Evolutionary conservation across 2,113 vertebrate species (phyloP), one percentile per base, ranked within the genome.

Genomic region (Orientallactaga bullata): DNA sequence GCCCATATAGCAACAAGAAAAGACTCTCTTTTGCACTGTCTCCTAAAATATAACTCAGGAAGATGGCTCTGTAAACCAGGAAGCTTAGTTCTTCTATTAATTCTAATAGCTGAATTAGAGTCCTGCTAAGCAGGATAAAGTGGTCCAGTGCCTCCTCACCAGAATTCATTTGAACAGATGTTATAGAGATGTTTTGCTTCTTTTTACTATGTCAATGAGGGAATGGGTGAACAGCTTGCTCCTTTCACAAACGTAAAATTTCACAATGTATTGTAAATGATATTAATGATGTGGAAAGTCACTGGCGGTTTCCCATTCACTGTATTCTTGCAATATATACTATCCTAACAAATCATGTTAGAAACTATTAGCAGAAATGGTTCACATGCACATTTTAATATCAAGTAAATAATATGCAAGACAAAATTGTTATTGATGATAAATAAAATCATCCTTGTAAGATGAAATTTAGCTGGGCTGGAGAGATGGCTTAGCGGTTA

Each of bases 381-480:
- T 24, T 63, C 18, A 39, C 0, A 24, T 61, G 61, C 63, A 71
- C 39, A 71, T 71, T 94, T 66, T 32, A 13, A 51, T 37, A 71
- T 51, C 28, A 55, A 37, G 37, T 1, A 60, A 39, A 74, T 82
- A 7, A 23, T 78, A 78, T 26, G 7, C 26, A 63, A 83, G 77
- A 63, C 20, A 63, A 4, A 66, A 61, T 8, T 47, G 4, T 24
- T 32, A 71, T 89, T 18, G 26, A 37, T 77, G 9, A 18, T 28
- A 39, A 91, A 58, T 58, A 68, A 2, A 77, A 90, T 72, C 60
- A 81, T 8, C 42, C 42, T 26, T 32, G 63, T 16, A 55, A 51
- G 78, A 71, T 63, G 84, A 69, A 84, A 88, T 60, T 82, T 66
- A 69, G 17, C 77, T n/a, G n/a, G n/a, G n/a, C n/a, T n/a, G n/a